Base-by-base conservation (phyloP, 92 coral and sea anemone genomes). In the Epizoanthus ramosus region DNA sequence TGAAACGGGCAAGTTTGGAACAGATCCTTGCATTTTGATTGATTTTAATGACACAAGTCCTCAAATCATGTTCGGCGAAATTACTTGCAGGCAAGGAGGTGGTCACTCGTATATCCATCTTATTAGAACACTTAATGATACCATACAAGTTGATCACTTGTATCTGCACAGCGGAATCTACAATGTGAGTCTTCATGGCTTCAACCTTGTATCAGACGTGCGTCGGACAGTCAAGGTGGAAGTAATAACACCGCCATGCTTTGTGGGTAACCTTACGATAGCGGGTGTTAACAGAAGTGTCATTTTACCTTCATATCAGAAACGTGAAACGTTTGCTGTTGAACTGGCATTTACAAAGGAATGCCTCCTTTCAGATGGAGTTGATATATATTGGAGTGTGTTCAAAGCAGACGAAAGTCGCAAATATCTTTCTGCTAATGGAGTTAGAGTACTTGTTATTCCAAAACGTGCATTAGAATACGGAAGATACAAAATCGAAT, bases 121-220 rank as follows among this genome's bases (percentile, higher is more conserved):
- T 33, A 28, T 77, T 8, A 57, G 37, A 8, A 66, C 50, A 61
- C 57, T 58, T 37, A 41, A 60, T 16, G 66, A 23, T 0, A 3
- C 68, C 1, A 37, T 77, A 37, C 82, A 35, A 0, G 79, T 75
- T n/a, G 82, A 75, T 60, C 93, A 88, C 76, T 82, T 80, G 17
- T 93, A 86, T 60, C 57, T 33, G 15, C 31, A 59, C 6, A 90
- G 86, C 67, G 98, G 98, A 16, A 71, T 70, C 28, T 93, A 84
- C 68, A 68, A 50, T 16, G 92, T 87, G 16, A 86, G 74, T 21
- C 19, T 93, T 4, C 45, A 18, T 58, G 94, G 81, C 2, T 80
- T 70, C 18, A 93, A 93, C 82, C 37, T 50, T 15, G 98, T 93
- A 2, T 93, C 98, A 9, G 69, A 80, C 28, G 88, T 19, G 14